Base-by-base conservation (phyloP, 1,140 invertebrate genomes). In the Drosophila funebris region DNA sequence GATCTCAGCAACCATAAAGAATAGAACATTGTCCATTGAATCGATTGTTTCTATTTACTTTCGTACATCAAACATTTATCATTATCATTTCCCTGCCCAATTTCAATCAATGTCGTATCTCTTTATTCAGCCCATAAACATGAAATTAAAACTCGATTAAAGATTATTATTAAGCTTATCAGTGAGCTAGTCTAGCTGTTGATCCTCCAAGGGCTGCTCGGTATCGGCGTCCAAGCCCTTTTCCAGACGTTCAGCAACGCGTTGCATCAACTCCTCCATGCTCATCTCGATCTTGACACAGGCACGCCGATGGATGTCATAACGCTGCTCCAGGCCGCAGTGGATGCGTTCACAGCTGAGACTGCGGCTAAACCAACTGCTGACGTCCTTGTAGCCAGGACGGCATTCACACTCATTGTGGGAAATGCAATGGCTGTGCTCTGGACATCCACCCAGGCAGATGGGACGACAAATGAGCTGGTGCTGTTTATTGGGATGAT, bases 191-290 rank as follows among this genome's bases (percentile, higher is more conserved):
- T 14, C 8, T 5, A 9, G 33, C 11, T 48, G 4, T 20, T 44
- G 44, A 8, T 44, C 18, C 8, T 29, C 46, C 6, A 16, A 1
- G 0, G 71, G 53, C 33, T 54, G 29, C 8, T 69, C 52, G 9
- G 31, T 36, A 11, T 78, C 63, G 36, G 41, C 9, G 9, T 61
- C 67, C 24, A 89, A 60, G 0, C 85, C 84, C 18, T 89, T 71
- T 37, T 82, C 64, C 22, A 91, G 62, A 0, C 82, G 78, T 18
- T 80, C 76, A 16, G 78, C 90, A 0, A 91, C 84, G 0, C 75
- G 76, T 68, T 90, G 84, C 90, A 90, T 91, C 1, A 91, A 52
- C 63, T 91, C 84, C 61, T 91, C 89, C 78, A 91, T 78, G 70
- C 76, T 90, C 90, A 91, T 90, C 46, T 90, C 90, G 46, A 91